Evolutionary conservation across 1,140 invertebrate genomes (phyloP).

Genomic region (Lepidurus packardi): DNA sequence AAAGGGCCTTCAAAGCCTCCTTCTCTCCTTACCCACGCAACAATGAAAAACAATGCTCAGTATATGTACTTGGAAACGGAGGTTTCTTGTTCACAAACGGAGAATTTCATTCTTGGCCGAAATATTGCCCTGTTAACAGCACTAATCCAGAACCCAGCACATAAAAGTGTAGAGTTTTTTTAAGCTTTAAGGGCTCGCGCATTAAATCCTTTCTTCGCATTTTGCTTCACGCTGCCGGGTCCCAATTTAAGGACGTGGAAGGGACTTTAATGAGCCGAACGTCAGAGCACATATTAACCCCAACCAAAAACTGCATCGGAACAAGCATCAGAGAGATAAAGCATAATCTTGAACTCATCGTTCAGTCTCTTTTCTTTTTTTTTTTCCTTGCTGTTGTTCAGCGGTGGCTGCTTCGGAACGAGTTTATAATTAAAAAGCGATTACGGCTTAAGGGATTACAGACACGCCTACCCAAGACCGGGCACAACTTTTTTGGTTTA

Average conservation of each 20-base stretch:
- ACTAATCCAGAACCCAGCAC: slow-evolving; percentile 14
- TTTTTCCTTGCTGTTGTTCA: background rate
- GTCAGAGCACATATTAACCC: background rate
- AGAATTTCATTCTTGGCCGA: slow-evolving; percentile 5
- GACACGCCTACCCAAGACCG: background rate
- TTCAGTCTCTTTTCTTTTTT: background rate
- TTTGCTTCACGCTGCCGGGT: background rate
- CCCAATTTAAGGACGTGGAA: background rate
- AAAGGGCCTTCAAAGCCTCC: background rate
- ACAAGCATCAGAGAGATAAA: background rate
- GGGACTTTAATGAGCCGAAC: background rate
- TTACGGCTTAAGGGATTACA: background rate
- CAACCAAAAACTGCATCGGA: background rate
- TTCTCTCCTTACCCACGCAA: background rate
- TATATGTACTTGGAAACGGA: background rate
- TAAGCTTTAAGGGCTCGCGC: background rate
- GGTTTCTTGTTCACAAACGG: background rate
- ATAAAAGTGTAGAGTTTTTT: background rate
- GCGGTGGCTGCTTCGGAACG: background rate
- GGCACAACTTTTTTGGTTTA: background rate
- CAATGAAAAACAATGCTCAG: background rate
- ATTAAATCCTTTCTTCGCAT: background rate
- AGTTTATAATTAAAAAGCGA: slow-evolving; percentile 11
- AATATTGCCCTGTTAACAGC: background rate
- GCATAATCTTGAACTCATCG: background rate